Base-by-base conservation (phyloP, 2,797 vertebrate species). In the Arctocebus calabarensis region DNA sequence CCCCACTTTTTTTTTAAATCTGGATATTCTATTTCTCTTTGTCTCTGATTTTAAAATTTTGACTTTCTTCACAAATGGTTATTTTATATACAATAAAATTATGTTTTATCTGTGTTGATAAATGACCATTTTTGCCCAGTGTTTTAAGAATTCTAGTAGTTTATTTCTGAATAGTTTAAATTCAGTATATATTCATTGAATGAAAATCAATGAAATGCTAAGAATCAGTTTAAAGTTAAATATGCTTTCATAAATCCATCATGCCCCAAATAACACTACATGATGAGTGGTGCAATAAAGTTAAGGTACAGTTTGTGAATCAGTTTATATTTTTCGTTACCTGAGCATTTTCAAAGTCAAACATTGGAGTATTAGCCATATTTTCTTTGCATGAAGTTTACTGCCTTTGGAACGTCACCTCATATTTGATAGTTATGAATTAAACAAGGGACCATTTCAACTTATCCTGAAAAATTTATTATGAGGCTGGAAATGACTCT, bases 381-480 rank as follows among this genome's bases (percentile, higher is more conserved):
- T 91, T 73, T 95, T 43, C 5, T 27, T 43, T 91, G 22, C 17
- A 45, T 87, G 79, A 90, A 83, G 29, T 87, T 95, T 62, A 20
- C 9, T 61, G 71, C 52, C 75, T 96, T 93, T 92, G 68, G 95
- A 93, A 95, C 13, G 74, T 89, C 43, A 87, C n/a, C 71, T 96
- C n/a, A 82, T 94, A 89, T 89, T 87, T 94, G 55, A 92, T 40
- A 84, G 75, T 57, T 92, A 94, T 89, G 84, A 94, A 94, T 96
- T 96, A 98, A 97, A 85, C 81, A 95, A 95, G 48, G 66, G n/a
- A 71, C 82, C 40, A 75, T 68, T 96, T 97, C 71, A 79, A 94
- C 88, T 94, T 97, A n/a, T 82, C 96, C 70, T 96, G 77, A 96
- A 97, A 97, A 94, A 88, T 92, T 79, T 94, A 97, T 96, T 96